Base-by-base conservation (phyloP, 2,888 invertebrate genomes). In the Sympetrum striolatum region DNA sequence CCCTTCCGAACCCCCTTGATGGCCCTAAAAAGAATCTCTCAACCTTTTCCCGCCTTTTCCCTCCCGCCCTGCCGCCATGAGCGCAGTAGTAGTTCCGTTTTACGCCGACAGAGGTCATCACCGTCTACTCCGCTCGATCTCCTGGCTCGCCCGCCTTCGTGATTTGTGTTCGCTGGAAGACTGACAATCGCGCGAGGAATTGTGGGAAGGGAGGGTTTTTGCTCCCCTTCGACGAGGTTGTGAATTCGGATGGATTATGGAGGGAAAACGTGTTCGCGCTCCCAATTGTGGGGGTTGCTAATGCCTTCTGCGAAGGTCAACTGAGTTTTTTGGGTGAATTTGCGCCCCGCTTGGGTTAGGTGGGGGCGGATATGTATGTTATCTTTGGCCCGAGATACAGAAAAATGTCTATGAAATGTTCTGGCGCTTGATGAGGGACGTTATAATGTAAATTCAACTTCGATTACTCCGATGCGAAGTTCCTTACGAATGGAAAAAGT, bases 61-160 rank as follows among this genome's bases (percentile, higher is more conserved):
- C 31, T 58, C 12, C 58, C 31, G 31, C 15, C 6, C 82, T 58
- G 25, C 82, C 22, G 22, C 18, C 35, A 64, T 35, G 64, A 35
- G 60, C 25, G 73, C 31, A 73, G 73, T 73, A 73, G 86, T 86
- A 86, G 86, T 86, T 86, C 86, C 86, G 15, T 22, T 86, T 86
- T 58, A 86, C 60, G 60, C 86, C 86, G 37, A 58, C 37, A n/a
- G 86, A 86, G 86, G 86, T 86, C 86, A 39, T 60, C 86, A 86
- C 58, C 86, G 60, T 60, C 86, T 86, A 60, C 58, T 86, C 60
- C 86, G 58, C 35, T 37, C 35, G 35, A 15, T 64, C 60, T 60
- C 60, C 10, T n/a, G 86, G 58, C 39, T 2, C 31, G 25, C 31
- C 39, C n/a, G 86, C 86, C 37, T 58, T 35, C 25, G 15, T 25